Base-by-base conservation (phyloP, 2,888 invertebrate genomes). In the Sympetrum striolatum region DNA sequence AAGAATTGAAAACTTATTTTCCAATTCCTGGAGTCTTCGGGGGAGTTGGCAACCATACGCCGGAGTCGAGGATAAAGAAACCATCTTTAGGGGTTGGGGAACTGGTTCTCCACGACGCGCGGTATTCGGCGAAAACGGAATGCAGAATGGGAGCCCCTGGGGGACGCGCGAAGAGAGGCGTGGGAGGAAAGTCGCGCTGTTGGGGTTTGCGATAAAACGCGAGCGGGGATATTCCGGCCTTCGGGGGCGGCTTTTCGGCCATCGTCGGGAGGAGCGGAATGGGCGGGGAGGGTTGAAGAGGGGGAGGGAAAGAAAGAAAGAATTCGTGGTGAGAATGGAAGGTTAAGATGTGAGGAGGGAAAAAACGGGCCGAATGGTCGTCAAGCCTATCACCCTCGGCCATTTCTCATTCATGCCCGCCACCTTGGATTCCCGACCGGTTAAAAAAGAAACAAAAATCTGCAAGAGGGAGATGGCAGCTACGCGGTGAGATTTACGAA, bases 41-140 rank as follows among this genome's bases (percentile, higher is more conserved):
- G 37, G 12, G 64, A 37, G 39, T 18, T 22, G 53, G 53, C 53
- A 35, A 53, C 15, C 31, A 37, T 14, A 60, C 35, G n/a, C 3
- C 86, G 64, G n/a, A 60, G 37, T 18, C 12, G 25, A 60, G 60
- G 86, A 58, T 22, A 12, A 4, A 64, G 60, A 58, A 58, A 6
- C 53, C 60, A n/a, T 58, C n/a, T 73, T 73, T 2, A 73, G 64
- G 64, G 58, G 86, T 60, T 64, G 86, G 39, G 22, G 86, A 64
- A 86, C 86, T 86, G 86, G 86, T 86, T 86, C 37, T 37, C 10
- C 37, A 37, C 4, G 60, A 37, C 35, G 86, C 86, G 60, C 64
- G 35, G 60, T 86, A 64, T 86, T 86, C 15, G 86, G 58, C 18
- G 82, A 58, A 82, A 58, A 35, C 35, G 82, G 82, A 82, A 82